Conservation (phyloP, 2,888 invertebrate genomes). For the Amblyteles armatorius region DNA sequence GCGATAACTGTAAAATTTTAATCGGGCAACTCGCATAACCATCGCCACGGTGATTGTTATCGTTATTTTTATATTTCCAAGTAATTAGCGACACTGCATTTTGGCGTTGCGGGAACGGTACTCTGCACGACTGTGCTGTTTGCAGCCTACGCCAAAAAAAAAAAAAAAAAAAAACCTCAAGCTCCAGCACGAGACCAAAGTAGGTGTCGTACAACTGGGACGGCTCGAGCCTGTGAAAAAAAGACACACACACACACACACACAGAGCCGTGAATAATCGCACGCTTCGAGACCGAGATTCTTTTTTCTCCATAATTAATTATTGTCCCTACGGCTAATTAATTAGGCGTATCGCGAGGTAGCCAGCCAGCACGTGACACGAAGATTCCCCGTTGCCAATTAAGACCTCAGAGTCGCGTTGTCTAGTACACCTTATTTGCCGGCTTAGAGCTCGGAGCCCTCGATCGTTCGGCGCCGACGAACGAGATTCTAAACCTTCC, state of each 20-base stretch:
- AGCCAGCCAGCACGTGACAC: slow-evolving; percentile 64
- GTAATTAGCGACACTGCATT: slow-evolving; percentile 5
- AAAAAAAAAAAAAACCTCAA: background rate
- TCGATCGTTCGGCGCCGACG: background rate
- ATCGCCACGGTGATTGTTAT: background rate
- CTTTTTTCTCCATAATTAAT: slow-evolving; percentile 78
- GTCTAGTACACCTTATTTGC: slow-evolving; percentile 22
- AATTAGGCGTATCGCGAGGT: slow-evolving; percentile 80
- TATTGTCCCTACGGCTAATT: slow-evolving; percentile 80
- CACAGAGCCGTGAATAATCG: slow-evolving; percentile 65
- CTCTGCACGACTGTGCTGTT: slow-evolving; percentile 15
- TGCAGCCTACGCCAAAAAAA: background rate
- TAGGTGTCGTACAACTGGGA: slow-evolving; percentile 11
- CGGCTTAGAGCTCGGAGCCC: background rate
- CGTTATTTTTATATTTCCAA: background rate
- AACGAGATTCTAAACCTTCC: background rate
- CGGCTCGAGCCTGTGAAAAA: slow-evolving; percentile 17
- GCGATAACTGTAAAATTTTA: background rate
- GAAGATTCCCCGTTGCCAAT: slow-evolving; percentile 75
- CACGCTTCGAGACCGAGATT: slow-evolving; percentile 60
- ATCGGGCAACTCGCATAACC: background rate
- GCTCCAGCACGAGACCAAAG: slow-evolving; percentile 11
- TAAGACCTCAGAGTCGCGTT: slow-evolving; percentile 78
- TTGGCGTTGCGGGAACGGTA: background rate
- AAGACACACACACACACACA: slow-evolving; percentile 52